Conservation (phyloP, 2,797 vertebrate species). For the Peromyscus aztecus region DNA sequence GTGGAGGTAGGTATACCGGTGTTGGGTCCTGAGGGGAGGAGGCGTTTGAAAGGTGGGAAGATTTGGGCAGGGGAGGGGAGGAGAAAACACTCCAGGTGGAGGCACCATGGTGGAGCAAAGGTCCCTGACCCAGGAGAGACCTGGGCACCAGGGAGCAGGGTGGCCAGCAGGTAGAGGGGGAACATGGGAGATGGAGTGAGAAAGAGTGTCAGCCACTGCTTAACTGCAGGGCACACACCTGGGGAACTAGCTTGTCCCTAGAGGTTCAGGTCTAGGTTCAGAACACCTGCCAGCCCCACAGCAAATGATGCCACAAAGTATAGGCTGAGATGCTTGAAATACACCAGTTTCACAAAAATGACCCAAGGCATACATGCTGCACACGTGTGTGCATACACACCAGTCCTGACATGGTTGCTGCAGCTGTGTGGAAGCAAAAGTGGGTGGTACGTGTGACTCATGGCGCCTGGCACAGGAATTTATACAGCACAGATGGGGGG, state of each 20-base stretch:
- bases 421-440: neutral
- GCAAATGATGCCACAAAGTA: neutral
- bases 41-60: neutral
- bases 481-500: neutral
- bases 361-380: neutral
- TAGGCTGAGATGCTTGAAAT: neutral
- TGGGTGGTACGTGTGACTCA: fast-evolving
- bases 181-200: neutral
- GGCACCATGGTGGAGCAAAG: neutral
- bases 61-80: neutral
- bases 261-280: neutral
- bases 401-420: neutral
- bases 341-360: neutral
- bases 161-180: neutral
- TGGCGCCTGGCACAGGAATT: neutral
- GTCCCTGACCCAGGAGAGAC: neutral
- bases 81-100: neutral
- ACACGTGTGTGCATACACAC: neutral
- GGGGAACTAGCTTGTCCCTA: neutral
- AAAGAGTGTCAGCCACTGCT: neutral
- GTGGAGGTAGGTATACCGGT: neutral
- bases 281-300: neutral
- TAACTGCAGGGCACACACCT: fast-evolving
- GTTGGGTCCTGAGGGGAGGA: neutral
- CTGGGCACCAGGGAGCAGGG: neutral